Percentiles rank a stretch among this genome's conserved stretches.
Conservation (phyloP, 2,113 vertebrate species). For the Nyctibius bracteatus region DNA sequence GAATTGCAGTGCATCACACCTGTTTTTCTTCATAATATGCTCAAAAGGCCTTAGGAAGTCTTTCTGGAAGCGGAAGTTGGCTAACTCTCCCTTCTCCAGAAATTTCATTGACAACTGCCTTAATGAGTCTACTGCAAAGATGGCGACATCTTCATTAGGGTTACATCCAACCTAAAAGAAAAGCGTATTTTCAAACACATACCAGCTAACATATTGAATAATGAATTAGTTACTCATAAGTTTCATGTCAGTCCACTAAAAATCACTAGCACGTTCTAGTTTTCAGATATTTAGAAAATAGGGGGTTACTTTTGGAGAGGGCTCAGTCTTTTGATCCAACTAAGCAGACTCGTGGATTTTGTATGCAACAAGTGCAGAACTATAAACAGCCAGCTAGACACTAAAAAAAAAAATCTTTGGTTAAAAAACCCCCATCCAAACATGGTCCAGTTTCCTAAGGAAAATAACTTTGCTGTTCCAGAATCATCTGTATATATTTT, state of each 20-base stretch:
- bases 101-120: constrained; percentile 99
- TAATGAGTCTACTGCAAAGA: constrained; percentile 96
- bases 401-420: not conserved
- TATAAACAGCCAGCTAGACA: not conserved
- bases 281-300: not conserved
- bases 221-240: not conserved
- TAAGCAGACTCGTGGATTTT: not conserved
- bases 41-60: constrained; percentile 97
- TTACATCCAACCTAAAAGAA: constrained; percentile 91
- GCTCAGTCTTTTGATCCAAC: not conserved
- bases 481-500: not conserved
- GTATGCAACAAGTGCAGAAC: not conserved
- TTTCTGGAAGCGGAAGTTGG: constrained; percentile 98
- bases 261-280: not conserved
- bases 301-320: not conserved
- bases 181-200: not conserved
- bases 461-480: not conserved
- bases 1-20: constrained; percentile 66
- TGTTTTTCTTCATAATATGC: constrained; percentile 98
- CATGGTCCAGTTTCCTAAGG: not conserved
- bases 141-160: constrained; percentile 96
- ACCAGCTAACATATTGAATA: not conserved
- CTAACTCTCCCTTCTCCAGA: constrained; percentile 95
- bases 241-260: not conserved
- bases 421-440: not conserved